Base-by-base conservation (phyloP, 2,113 vertebrate species). In the Maccullochella peelii region DNA sequence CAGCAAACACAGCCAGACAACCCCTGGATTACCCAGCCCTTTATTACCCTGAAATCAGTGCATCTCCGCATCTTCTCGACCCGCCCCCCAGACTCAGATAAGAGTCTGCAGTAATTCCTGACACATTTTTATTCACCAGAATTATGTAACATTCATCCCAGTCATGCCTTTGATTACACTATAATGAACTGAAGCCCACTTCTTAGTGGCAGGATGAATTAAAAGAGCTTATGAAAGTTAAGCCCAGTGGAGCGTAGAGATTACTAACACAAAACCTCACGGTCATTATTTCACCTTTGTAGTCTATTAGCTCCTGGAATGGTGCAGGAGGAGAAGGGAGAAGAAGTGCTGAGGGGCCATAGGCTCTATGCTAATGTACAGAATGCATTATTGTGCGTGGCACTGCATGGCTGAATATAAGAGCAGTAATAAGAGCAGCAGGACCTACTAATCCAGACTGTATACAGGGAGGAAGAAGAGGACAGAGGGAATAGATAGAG, bases 71-170 rank as follows among this genome's bases (percentile, higher is more conserved):
- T 6, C 33, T 18, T 10, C 2, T 9, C 47, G 1, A 20, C 15
- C 21, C n/a, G 4, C 6, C 42, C 68, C 36, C 25, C 33, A 76
- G 69, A 55, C 49, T 73, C 69, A 36, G 79, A 92, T 84, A 78
- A 84, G 71, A 90, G 68, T 58, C n/a, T 2, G n/a, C 70, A 82
- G 25, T 83, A 44, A 82, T 79, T 89, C 33, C 58, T 77, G 59
- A 84, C 77, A 85, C 67, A 74, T 88, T 88, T 90, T 54, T 18
- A 80, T 87, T 88, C 75, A 80, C 38, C 65, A 74, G 36, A 12
- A 0, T 91, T 92, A 85, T 25, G 23, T 77, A 93, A 92, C 68
- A 11, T 59, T 79, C 76, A 66, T 89, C 69, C 40, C 67, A 82
- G 77, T 74, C 71, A 33, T 59, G 77, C 79, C 59, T 90, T 76